Evolutionary conservation across 1,140 invertebrate species (phyloP).

Genomic region (Drosophila mojavensis): DNA sequence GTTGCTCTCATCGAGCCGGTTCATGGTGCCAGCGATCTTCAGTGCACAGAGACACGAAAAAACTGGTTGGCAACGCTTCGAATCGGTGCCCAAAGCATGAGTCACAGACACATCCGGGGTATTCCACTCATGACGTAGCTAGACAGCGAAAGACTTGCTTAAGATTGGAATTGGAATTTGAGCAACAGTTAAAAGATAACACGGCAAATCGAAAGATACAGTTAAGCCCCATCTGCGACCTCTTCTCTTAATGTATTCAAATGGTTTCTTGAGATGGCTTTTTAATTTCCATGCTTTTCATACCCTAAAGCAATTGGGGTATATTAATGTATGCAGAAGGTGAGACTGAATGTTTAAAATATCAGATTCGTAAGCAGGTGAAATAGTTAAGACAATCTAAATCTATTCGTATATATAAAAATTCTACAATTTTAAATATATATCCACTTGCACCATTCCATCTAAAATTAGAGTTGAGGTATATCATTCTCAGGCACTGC

Average conservation of each 20-base stretch:
- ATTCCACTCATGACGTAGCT: slow-evolving; percentile 52
- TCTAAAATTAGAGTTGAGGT: too few species aligned
- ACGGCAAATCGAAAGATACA: not conserved
- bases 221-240: not conserved
- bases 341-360: too few species aligned
- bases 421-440: too few species aligned
- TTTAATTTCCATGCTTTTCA: slow-evolving; percentile 44
- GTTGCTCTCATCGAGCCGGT: slow-evolving; percentile 21
- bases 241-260: slow-evolving; percentile 26
- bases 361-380: too few species aligned
- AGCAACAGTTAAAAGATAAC: slow-evolving; percentile 13
- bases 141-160: not conserved
- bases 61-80: slow-evolving; percentile 56
- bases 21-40: slow-evolving; percentile 52
- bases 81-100: slow-evolving; percentile 47
- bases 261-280: slow-evolving; percentile 31
- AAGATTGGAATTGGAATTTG: slow-evolving; percentile 14
- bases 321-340: too few species aligned
- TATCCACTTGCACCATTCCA: too few species aligned
- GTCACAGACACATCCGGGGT: slow-evolving; percentile 69
- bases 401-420: too few species aligned
- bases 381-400: too few species aligned
- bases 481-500: too few species aligned
- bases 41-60: slow-evolving; percentile 1
- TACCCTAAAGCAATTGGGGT: not conserved